phyloP scores from a whole-genome alignment of 2,797 vertebrate species.

The Podarcis lilfordi region DNA sequence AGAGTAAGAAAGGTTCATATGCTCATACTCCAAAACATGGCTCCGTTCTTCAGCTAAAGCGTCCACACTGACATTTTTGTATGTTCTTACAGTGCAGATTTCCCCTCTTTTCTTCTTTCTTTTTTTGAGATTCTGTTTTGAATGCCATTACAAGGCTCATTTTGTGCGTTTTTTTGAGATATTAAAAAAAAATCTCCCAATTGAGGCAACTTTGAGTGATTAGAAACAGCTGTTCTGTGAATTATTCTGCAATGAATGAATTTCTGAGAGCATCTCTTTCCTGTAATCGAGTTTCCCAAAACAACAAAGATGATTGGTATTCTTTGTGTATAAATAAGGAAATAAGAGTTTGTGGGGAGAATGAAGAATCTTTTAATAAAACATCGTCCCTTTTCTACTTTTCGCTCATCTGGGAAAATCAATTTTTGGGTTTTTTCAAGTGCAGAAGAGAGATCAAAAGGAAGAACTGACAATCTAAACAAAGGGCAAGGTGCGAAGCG shows the following conservation, averaged over 20 bases:
- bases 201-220: neutral
- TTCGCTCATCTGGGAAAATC: conserved; percentile 73
- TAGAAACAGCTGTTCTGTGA: conserved; percentile 40
- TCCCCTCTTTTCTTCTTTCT: neutral
- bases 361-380: conserved; percentile 75
- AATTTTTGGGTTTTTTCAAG: conserved; percentile 71
- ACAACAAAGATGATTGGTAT: conserved; percentile 59
- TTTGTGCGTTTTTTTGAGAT: conserved; percentile 28
- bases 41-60: neutral
- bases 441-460: conserved; percentile 74
- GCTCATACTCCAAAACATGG: neutral
- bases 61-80: neutral
- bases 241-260: conserved; percentile 40
- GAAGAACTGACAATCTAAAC: conserved; percentile 70
- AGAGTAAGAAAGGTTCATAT: neutral
- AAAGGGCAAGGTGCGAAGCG: conserved; percentile 63
- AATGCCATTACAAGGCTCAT: conserved; percentile 12
- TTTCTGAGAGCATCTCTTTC: neutral
- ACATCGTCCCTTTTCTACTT: conserved; percentile 69
- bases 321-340: conserved; percentile 67
- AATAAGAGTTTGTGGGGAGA: conserved; percentile 60
- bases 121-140: conserved; percentile 18
- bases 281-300: conserved; percentile 62
- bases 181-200: conserved; percentile 7
- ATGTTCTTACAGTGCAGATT: neutral